Conservation (phyloP, 2,888 invertebrate species). For the Macroteleia sp. region DNA sequence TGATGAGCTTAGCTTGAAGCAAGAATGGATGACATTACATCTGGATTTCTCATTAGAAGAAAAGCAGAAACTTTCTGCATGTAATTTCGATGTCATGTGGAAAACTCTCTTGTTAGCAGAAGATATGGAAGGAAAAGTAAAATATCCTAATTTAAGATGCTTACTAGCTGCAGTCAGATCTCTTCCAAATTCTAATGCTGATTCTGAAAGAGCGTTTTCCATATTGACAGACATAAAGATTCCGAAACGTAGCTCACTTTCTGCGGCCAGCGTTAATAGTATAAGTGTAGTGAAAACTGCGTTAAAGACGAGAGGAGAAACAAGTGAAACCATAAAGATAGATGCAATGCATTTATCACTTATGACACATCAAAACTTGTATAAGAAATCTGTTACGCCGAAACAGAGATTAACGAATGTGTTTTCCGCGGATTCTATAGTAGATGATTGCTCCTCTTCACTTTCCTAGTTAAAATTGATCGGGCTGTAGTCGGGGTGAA, state of each 20-base stretch:
- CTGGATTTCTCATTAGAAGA: not conserved
- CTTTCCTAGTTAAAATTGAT: too few relatives aligned
- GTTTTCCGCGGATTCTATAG: too few relatives aligned
- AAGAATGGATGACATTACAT: not conserved
- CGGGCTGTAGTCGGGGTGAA: too few relatives aligned
- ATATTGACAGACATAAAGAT: not conserved
- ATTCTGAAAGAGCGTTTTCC: slow-evolving; percentile 10
- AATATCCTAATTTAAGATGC: too few relatives aligned
- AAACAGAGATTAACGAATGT: too few relatives aligned
- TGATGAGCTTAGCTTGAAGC: not conserved
- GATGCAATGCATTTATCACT: not conserved
- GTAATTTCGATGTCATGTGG: slow-evolving; percentile 8
- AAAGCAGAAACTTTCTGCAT: not conserved
- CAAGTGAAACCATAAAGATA: not conserved
- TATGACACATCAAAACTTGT: not conserved
- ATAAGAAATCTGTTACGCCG: not conserved
- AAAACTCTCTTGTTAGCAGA: too few relatives aligned
- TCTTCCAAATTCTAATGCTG: slow-evolving; percentile 16
- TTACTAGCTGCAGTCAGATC: too few relatives aligned
- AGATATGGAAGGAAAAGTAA: too few relatives aligned
- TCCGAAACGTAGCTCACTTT: not conserved
- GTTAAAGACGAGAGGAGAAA: slow-evolving; percentile 1
- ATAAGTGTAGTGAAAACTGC: not conserved
- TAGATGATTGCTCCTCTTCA: too few relatives aligned
- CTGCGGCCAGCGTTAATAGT: not conserved